phyloP scores from a whole-genome alignment of 2,888 invertebrate species.

The Pandemis corylana region DNA sequence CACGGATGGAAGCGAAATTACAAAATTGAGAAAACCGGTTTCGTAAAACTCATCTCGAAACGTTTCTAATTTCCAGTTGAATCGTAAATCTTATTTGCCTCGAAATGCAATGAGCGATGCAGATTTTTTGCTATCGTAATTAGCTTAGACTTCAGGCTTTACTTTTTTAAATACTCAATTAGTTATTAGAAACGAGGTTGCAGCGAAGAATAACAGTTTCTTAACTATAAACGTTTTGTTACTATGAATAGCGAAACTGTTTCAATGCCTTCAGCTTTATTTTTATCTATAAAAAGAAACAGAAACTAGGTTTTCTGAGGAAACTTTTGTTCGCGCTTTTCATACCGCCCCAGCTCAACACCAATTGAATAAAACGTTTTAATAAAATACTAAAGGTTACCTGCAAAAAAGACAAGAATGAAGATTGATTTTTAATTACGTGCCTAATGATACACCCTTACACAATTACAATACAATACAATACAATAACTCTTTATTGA shows the following conservation, averaged over 20 bases:
- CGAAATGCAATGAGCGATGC: constrained; percentile 1
- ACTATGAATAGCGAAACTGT: not conserved
- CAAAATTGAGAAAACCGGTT: constrained; percentile 19
- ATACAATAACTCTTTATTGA: too few species aligned
- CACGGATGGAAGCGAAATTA: constrained; percentile 24
- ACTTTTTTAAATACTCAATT: constrained; percentile 4
- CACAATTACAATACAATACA: too few species aligned
- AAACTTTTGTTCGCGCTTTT: constrained; percentile 29
- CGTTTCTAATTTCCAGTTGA: constrained; percentile 17
- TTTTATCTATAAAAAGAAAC: constrained; percentile 18
- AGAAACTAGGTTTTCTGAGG: constrained; percentile 15
- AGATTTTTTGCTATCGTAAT: constrained; percentile 5
- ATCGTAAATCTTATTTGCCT: constrained; percentile 28
- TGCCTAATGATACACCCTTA: too few species aligned
- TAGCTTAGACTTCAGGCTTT: not conserved
- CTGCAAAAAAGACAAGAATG: not conserved
- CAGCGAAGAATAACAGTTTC: constrained; percentile 1
- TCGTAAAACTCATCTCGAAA: constrained; percentile 18
- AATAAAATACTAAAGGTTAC: not conserved
- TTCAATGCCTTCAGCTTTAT: constrained; percentile 4
- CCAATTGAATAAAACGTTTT: constrained; percentile 1
- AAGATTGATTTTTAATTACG: too few species aligned
- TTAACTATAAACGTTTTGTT: not conserved
- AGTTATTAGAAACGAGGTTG: constrained; percentile 4
- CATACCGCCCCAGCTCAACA: constrained; percentile 15